Base-by-base conservation (phyloP, 2,888 invertebrate species). In the Luperina nickerlii region DNA sequence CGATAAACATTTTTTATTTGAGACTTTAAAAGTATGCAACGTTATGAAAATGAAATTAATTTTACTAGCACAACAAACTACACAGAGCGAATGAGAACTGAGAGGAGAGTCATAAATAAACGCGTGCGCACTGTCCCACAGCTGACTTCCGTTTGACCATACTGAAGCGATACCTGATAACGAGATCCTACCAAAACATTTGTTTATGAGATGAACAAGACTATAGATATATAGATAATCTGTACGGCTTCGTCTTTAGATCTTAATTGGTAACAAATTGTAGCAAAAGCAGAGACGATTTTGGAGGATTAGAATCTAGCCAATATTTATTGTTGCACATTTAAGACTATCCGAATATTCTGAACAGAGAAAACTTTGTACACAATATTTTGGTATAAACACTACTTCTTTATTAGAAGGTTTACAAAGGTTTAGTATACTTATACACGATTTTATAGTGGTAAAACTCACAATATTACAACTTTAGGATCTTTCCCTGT, bases 141-240 rank as follows among this genome's bases (percentile, higher is more conserved):
- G 84, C 85, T 88, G 81, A 83, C 85, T 86, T 84, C 87, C 81
- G 88, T 91, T 89, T 93, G 90, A 92, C 81, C 81, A 89, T 86
- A 83, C 79, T 87, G 68, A 87, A 88, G 79, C 78, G 81, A 89
- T 90, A 89, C 78, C 78, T 89, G 91, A 92, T 92, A 92, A 90
- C 79, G 74, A 84, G 87, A 90, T 89, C 54, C 79, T 38, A 74
- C 69, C 73, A 79, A 82, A 82, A 82, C 73, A 84, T 73, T 70
- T 68, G 83, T 79, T 51, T 78, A 60, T 45, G 42, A 60, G 73
- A 79, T 62, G n/a, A 27, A 27, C 32, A n/a, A 38, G 79, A 54
- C 45, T 38, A n/a, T n/a, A n/a, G n/a, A n/a, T n/a, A n/a, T n/a
- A n/a, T n/a, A 70, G 84, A 84, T 79, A 60, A 84, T 82, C 51